These are phyloP conservation scores for Lycophotia porphyrea DNA, from an alignment of 2,888 invertebrate genomes.

Conservation along the genomic window DNA sequence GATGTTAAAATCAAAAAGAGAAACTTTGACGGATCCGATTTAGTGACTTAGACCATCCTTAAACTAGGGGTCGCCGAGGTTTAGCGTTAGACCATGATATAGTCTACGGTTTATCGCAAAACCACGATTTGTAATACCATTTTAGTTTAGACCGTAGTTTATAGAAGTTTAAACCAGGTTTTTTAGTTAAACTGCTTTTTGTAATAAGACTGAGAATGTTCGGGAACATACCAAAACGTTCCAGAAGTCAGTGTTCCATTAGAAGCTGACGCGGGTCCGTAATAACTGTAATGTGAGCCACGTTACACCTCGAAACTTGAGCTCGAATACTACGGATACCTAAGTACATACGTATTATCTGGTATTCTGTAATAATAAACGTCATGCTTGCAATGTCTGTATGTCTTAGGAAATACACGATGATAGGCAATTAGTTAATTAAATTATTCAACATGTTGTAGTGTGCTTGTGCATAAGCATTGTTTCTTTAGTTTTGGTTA, in stretches of 20 bases:
- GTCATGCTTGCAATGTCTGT: neutral
- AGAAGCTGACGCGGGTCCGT: constrained; percentile 49
- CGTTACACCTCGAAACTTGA: constrained; percentile 48
- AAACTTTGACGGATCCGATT: no score
- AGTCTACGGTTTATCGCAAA: no score
- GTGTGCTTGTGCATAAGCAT: neutral
- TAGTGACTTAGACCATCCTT: no score
- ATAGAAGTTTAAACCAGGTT: no score
- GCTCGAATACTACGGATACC: neutral
- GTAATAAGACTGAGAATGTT: constrained; percentile 37
- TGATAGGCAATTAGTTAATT: constrained; percentile 9
- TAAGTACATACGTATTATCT: constrained; percentile 14
- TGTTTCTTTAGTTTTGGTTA: no score
- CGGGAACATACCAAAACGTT: constrained; percentile 48
- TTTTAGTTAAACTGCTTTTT: no score
- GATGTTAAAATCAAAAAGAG: no score
- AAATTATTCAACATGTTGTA: neutral
- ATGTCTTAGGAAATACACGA: neutral
- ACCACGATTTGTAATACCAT: no score
- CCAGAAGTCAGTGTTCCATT: constrained; percentile 57
- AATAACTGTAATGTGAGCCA: constrained; percentile 60
- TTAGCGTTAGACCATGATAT: no score
- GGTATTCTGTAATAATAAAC: constrained; percentile 11
- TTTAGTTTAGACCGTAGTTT: no score
- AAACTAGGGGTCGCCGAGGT: no score